These are phyloP conservation scores for Platycercus adscitus DNA, from an alignment of 2,113 vertebrate species.

Conservation along the genomic window DNA sequence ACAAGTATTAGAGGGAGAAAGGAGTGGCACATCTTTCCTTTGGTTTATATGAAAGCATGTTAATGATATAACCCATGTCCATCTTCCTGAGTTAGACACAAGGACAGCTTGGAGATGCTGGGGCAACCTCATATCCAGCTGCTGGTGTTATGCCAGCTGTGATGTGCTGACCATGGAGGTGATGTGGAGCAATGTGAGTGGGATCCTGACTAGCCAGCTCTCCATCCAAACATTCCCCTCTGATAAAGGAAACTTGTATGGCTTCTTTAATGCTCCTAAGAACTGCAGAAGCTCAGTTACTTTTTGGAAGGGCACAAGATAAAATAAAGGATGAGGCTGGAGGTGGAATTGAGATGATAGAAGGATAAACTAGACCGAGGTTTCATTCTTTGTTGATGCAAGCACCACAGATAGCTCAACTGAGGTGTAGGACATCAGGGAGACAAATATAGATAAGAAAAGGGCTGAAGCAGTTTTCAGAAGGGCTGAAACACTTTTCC, in stretches of 20 bases:
- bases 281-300: background rate
- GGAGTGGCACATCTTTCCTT: background rate
- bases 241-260: background rate
- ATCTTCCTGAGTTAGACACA: background rate
- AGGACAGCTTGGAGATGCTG: background rate
- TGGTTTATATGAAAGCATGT: background rate
- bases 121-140: background rate
- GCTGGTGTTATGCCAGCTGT: background rate
- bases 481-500: background rate
- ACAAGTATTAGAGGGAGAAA: background rate
- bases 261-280: background rate
- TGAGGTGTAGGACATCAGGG: background rate
- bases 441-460: background rate
- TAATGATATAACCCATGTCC: background rate
- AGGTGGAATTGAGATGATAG: background rate
- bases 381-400: background rate
- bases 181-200: background rate
- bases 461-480: background rate
- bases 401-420: background rate
- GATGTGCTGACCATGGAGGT: background rate
- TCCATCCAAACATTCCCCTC: background rate
- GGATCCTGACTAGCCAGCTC: background rate
- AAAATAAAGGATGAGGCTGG: background rate
- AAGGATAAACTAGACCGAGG: background rate
- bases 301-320: background rate